These are phyloP conservation scores for Neodiprion lecontei DNA, from an alignment of 1,140 invertebrate genomes.

Conservation along the genomic window DNA sequence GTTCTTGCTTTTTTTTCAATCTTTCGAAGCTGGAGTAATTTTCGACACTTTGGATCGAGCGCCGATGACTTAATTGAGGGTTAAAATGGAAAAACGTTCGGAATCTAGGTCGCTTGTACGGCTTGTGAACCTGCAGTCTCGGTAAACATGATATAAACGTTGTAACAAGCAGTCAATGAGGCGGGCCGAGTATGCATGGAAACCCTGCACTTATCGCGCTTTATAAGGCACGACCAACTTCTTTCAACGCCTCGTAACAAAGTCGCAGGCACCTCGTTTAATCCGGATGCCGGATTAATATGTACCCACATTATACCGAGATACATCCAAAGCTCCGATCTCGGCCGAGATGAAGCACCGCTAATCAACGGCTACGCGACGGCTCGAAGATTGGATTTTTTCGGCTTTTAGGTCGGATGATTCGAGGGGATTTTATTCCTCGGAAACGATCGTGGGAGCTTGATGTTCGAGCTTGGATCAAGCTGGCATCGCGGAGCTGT, in stretches of 20 bases:
- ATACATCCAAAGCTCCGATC: no score
- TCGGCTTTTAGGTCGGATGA: no score
- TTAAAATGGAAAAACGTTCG: background rate
- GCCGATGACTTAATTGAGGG: background rate
- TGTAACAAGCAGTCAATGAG: background rate
- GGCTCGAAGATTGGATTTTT: no score
- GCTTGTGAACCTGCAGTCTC: background rate
- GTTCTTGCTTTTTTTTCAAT: background rate
- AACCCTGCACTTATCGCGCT: background rate
- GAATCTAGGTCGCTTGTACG: background rate
- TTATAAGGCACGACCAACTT: no score
- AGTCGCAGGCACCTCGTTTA: background rate
- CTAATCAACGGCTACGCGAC: no score
- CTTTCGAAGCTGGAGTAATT: background rate
- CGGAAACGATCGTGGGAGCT: no score
- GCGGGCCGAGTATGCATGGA: background rate
- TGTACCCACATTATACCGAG: no score
- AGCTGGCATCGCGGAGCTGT: no score
- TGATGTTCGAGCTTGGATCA: no score
- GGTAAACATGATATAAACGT: background rate
- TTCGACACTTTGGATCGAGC: background rate
- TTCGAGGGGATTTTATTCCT: no score
- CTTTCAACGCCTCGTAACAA: constrained; percentile 3
- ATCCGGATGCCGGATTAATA: background rate
- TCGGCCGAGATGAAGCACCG: no score